phyloP scores from a whole-genome alignment of 1,140 invertebrate species.

The Sinella curviseta region DNA sequence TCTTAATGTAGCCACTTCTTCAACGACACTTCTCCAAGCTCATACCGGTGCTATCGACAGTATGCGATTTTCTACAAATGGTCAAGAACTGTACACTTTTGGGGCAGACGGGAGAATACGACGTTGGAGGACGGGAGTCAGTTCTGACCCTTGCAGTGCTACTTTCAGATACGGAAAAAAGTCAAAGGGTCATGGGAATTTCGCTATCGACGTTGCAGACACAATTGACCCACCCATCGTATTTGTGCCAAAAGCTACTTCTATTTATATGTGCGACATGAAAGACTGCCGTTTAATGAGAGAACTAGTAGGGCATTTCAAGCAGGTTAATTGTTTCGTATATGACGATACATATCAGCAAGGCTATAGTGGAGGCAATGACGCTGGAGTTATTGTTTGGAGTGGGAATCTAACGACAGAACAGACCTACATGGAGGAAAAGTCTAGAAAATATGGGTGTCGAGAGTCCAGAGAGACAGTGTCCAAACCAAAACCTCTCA shows the following conservation, averaged over 20 bases:
- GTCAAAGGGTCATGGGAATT: conserved; percentile 29
- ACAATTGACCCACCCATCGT: conserved; percentile 31
- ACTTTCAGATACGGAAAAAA: conserved; percentile 30
- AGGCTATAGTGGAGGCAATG: conserved; percentile 36
- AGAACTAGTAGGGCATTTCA: conserved; percentile 37
- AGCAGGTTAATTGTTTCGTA: conserved; percentile 36
- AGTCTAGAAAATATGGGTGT: not conserved
- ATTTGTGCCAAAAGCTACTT: conserved; percentile 34
- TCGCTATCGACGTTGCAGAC: conserved; percentile 3
- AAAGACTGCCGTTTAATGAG: conserved; percentile 12
- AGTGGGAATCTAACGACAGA: conserved; percentile 30
- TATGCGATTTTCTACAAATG: not conserved
- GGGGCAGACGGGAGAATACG: conserved; percentile 25
- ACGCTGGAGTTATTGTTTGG: conserved; percentile 33
- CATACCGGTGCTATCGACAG: conserved; percentile 20
- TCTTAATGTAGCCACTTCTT: not conserved
- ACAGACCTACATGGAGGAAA: conserved; percentile 30
- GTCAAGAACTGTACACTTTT: conserved; percentile 19
- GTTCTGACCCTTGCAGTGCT: conserved; percentile 16
- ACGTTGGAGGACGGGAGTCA: conserved; percentile 8
- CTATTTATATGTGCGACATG: conserved; percentile 33
- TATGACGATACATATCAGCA: conserved; percentile 28
- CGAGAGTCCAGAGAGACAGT: not conserved
- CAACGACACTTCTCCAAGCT: conserved; percentile 22
- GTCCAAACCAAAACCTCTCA: not conserved